Base-by-base conservation (phyloP, 2,888 invertebrate species). In the Serrognathus titanus region DNA sequence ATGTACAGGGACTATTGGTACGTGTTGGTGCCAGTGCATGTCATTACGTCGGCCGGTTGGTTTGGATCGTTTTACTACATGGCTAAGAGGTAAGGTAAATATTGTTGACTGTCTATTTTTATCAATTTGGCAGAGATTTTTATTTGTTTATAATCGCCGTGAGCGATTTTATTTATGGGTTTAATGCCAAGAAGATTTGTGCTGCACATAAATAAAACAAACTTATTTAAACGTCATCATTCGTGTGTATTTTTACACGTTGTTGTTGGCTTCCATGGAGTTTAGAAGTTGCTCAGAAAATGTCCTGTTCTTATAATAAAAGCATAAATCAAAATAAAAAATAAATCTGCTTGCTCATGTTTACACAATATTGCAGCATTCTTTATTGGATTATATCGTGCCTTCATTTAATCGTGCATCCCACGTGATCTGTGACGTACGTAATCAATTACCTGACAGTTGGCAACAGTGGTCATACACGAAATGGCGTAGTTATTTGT, bases 1-100 rank as follows among this genome's bases (percentile, higher is more conserved):
- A 92, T 97, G 88, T 93, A 93, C 73, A 90, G 90, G 74, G 90
- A 96, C 73, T 97, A 98, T 79, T 98, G 98, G 93, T 96, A 98
- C 78, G 91, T 98, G 53, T 79, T 97, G 55, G 81, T 98, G 55
- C 97, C 95, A 3, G 97, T 99, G 2, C 98, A 99, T 78, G 72
- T 91, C 48, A 84, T 86, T 12, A 96, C 96, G 8, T 98, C 97
- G 2, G 80, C 85, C 36, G 81, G 89, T 54, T 99, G 97, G 97
- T 87, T 91, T 75, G 90, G 89, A 11, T 80, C 87, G 13, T 94
- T 96, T 78, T 98, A 95, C 78, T 88, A 90, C 72, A 78, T 88
- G 66, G 90, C 93, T 8, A 85, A 86, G 77, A 92, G 92, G 96
- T 96, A 81, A 78, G 67, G 59, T 49, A 48, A 48, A 46, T 35